Evolutionary conservation across 2,888 invertebrate genomes (phyloP).

Genomic region (Drosophila acutilabella): DNA sequence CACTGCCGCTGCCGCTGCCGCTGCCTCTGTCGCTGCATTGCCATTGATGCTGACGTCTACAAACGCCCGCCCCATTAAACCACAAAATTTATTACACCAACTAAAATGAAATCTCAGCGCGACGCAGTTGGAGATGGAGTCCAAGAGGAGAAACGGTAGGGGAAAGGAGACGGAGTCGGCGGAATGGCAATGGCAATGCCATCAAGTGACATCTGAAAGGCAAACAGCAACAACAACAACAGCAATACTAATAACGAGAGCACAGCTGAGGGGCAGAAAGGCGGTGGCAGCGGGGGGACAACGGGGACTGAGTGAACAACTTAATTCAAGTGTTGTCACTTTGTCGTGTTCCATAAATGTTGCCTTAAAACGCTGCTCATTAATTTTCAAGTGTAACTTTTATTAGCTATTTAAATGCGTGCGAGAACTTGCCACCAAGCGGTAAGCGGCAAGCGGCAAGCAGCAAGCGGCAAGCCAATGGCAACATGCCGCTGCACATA

Average conservation of each 20-base stretch:
- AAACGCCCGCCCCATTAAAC: conserved; percentile 83
- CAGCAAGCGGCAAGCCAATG: conserved; percentile 72
- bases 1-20: conserved; percentile 27
- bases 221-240: conserved; percentile 33
- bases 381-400: conserved; percentile 85
- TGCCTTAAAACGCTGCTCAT: conserved; percentile 82
- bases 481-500: conserved; percentile 78
- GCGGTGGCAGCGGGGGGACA: conserved; percentile 8
- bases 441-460: conserved; percentile 59
- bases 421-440: conserved; percentile 75
- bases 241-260: conserved; percentile 11
- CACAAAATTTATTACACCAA: conserved; percentile 84
- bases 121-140: conserved; percentile 36
- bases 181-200: conserved; percentile 60
- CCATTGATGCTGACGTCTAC: conserved; percentile 57
- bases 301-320: conserved; percentile 64
- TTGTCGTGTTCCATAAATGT: conserved; percentile 81
- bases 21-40: conserved; percentile 19
- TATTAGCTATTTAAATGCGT: conserved; percentile 82
- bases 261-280: background rate
- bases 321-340: conserved; percentile 84
- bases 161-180: conserved; percentile 26
- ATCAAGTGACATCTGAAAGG: conserved; percentile 67
- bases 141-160: too few species aligned
- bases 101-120: conserved; percentile 80